These are phyloP conservation scores for Romanogobio albipinnatus DNA, from an alignment of 2,113 vertebrate genomes.

Conservation along the genomic window DNA sequence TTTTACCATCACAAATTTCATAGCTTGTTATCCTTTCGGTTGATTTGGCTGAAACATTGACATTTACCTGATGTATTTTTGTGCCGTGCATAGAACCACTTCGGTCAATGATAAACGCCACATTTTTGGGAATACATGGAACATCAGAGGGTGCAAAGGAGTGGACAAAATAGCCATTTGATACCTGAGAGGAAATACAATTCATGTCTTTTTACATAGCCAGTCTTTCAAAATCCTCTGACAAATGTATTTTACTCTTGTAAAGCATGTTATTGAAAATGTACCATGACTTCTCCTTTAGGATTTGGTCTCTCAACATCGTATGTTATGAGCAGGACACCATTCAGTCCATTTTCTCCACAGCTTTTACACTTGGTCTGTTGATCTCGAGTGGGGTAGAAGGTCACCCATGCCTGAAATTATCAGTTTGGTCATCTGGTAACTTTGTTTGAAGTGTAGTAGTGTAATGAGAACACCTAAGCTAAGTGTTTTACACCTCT, in stretches of 20 bases:
- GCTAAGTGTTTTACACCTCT: not conserved
- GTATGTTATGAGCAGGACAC: constrained; percentile 85
- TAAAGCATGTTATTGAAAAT: not conserved
- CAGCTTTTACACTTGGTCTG: constrained; percentile 83
- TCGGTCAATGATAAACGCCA: constrained; percentile 89
- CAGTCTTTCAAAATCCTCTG: too few relatives aligned
- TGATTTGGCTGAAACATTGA: not conserved
- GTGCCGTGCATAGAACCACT: constrained; percentile 88
- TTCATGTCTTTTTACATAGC: not conserved
- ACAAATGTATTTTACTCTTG: too few relatives aligned
- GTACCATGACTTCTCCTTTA: constrained; percentile 68
- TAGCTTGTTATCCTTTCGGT: not conserved
- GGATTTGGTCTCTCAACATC: constrained; percentile 82
- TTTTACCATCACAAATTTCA: not conserved
- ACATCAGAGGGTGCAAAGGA: constrained; percentile 88
- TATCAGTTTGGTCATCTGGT: not conserved
- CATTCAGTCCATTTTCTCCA: constrained; percentile 78
- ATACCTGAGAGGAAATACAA: constrained; percentile 69
- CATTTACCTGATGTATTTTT: constrained; percentile 85
- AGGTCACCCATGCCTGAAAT: constrained; percentile 81
- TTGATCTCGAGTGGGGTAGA: constrained; percentile 84
- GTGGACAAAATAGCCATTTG: constrained; percentile 88
- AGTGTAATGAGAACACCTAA: not conserved
- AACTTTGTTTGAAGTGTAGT: too few relatives aligned
- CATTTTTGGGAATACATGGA: constrained; percentile 82